Conservation (phyloP, 1,140 invertebrate species). For the Ectropis grisescens region DNA sequence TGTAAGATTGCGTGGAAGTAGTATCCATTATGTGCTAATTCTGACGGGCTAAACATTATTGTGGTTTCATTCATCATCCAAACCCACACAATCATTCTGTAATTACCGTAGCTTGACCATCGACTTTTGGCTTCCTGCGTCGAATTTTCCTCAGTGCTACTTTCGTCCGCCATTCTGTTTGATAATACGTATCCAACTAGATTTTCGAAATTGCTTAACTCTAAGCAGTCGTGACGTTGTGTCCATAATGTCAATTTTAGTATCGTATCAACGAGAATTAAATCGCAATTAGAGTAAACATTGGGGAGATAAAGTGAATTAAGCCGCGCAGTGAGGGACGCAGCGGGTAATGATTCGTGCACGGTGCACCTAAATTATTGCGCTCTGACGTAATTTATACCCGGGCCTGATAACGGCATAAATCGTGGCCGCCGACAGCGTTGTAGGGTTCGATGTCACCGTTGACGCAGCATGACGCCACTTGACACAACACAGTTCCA, state of each 20-base stretch:
- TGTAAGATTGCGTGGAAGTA: slow-evolving; percentile 30
- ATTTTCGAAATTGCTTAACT: not conserved
- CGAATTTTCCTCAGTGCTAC: no score
- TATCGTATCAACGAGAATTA: slow-evolving; percentile 25
- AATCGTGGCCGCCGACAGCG: slow-evolving; percentile 51
- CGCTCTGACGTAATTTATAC: slow-evolving; percentile 59
- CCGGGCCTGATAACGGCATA: slow-evolving; percentile 58
- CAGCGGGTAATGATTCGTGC: slow-evolving; percentile 66
- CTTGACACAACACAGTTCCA: slow-evolving; percentile 35
- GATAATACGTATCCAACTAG: not conserved
- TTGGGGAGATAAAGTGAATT: slow-evolving; percentile 56
- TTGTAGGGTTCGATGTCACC: slow-evolving; percentile 39
- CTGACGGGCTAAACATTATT: slow-evolving; percentile 26
- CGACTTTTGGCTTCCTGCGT: slow-evolving; percentile 16
- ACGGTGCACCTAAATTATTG: slow-evolving; percentile 65
- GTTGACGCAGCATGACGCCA: slow-evolving; percentile 50
- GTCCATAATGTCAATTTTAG: not conserved
- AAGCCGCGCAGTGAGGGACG: slow-evolving; percentile 37
- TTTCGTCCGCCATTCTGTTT: no score
- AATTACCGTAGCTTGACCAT: slow-evolving; percentile 39
- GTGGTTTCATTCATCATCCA: slow-evolving; percentile 52
- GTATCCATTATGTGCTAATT: slow-evolving; percentile 42
- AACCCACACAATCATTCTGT: slow-evolving; percentile 40
- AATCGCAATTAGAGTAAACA: slow-evolving; percentile 42
- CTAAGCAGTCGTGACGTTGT: not conserved